phyloP scores from a whole-genome alignment of 1,140 invertebrate species.

The Ridgeia piscesae region DNA sequence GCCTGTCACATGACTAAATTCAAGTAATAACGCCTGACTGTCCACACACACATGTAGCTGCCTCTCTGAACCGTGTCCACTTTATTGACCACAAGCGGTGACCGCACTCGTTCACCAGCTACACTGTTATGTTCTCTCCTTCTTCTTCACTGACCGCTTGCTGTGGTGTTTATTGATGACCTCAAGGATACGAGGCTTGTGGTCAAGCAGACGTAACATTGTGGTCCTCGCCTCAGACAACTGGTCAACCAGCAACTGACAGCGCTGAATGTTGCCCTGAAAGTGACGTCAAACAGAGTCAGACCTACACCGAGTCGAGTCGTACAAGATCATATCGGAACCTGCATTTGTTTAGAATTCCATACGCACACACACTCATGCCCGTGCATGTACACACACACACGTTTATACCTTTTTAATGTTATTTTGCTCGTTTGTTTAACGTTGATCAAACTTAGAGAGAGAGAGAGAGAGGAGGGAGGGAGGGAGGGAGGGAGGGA shows the following conservation, averaged over 20 bases:
- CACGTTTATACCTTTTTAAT: too few species aligned
- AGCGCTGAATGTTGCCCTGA: slow-evolving; percentile 91
- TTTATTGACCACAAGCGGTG: background rate
- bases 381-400: too few species aligned
- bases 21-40: background rate
- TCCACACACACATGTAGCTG: background rate
- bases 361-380: too few species aligned
- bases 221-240: slow-evolving; percentile 83
- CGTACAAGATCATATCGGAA: too few species aligned
- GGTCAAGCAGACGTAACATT: slow-evolving; percentile 87
- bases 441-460: too few species aligned
- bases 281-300: slow-evolving; percentile 35
- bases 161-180: slow-evolving; percentile 86
- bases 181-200: slow-evolving; percentile 82
- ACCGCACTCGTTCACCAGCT: background rate
- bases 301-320: background rate
- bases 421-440: too few species aligned
- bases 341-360: too few species aligned
- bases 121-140: slow-evolving; percentile 56
- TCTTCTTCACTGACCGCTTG: slow-evolving; percentile 88
- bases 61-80: background rate
- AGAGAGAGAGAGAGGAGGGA: too few species aligned
- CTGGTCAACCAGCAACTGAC: slow-evolving; percentile 88
- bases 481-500: too few species aligned
- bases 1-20: background rate